These are phyloP conservation scores for Microcaecilia unicolor DNA, from an alignment of 2,797 vertebrate genomes.

Conservation along the genomic window DNA sequence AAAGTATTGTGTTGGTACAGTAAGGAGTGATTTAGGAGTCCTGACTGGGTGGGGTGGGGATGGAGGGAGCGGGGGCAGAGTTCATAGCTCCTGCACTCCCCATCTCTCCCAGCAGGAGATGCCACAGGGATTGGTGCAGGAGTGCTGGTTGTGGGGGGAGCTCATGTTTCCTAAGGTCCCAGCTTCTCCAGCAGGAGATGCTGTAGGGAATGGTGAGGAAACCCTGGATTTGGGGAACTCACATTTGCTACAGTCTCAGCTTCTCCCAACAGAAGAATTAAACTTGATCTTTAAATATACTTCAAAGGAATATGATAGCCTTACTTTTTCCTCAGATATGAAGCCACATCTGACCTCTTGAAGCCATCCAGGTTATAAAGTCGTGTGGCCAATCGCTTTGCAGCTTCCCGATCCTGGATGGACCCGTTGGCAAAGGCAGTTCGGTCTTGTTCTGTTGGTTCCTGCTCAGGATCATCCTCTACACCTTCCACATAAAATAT, in stretches of 20 bases:
- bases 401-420: constrained; percentile 45
- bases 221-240: too few species aligned
- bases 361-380: constrained; percentile 71
- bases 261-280: background rate
- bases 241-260: too few species aligned
- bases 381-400: constrained; percentile 52
- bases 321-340: constrained; percentile 86
- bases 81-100: background rate
- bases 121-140: background rate
- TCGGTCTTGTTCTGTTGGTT: too few species aligned
- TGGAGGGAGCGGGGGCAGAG: background rate
- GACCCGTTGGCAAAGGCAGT: constrained; percentile 40
- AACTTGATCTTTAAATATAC: too few species aligned
- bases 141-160: too few species aligned
- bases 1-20: too few species aligned
- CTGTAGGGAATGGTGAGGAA: too few species aligned
- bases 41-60: too few species aligned
- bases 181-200: background rate
- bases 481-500: too few species aligned
- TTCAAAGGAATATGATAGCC: too few species aligned
- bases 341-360: constrained; percentile 73
- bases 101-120: background rate
- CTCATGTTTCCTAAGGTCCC: background rate
- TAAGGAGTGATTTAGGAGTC: too few species aligned
- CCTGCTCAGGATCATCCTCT: background rate